Percentiles rank a stretch among this genome's conserved stretches.
Evolutionary conservation across 2,888 invertebrate genomes (phyloP).

Genomic region (Lutraria lutraria): DNA sequence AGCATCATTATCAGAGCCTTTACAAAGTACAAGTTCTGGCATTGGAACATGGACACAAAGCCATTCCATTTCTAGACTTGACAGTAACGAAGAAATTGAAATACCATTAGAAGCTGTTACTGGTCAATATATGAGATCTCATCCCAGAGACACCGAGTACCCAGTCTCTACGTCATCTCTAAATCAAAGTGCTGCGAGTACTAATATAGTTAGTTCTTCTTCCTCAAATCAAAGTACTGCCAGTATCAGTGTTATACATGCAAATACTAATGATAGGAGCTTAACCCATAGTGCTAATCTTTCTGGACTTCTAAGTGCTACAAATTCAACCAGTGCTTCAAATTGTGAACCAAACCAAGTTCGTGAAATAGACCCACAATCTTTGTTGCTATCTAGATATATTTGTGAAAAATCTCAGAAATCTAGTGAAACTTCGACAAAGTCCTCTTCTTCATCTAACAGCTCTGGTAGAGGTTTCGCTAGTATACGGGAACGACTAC

Average conservation of each 20-base stretch:
- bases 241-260: not conserved
- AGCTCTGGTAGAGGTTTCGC: conserved; percentile 46
- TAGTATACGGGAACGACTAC: conserved; percentile 60
- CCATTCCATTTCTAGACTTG: not conserved
- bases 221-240: not conserved
- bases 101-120: conserved; percentile 39
- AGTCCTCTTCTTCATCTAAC: not conserved
- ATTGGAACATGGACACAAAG: not conserved
- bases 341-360: not conserved
- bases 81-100: conserved; percentile 26
- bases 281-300: not conserved
- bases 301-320: conserved; percentile 3
- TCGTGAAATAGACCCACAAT: not conserved
- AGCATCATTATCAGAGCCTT: not conserved
- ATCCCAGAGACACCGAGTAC: not conserved
- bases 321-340: not conserved
- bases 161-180: not conserved
- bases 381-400: conserved; percentile 39
- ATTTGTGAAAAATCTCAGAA: conserved; percentile 30
- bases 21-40: not conserved
- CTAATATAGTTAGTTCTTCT: not conserved
- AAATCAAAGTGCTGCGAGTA: not conserved
- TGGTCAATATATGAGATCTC: conserved; percentile 4
- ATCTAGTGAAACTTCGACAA: conserved; percentile 3
- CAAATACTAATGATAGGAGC: not conserved